Conservation (phyloP, 2,888 invertebrate genomes). For the Erynnis tages region DNA sequence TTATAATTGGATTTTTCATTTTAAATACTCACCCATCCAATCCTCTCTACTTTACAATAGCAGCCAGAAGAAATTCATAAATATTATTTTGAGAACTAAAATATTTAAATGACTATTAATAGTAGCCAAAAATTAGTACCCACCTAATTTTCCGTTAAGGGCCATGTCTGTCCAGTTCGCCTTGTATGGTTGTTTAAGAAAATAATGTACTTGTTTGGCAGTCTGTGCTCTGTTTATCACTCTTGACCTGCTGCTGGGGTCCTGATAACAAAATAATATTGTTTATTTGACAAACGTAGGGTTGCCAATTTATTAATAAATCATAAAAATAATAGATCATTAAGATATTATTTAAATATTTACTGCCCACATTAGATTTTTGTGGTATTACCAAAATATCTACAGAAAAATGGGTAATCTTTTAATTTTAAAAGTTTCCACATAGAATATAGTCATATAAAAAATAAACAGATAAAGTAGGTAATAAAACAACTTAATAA, state of each 20-base stretch:
- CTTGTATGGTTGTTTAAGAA: slow-evolving; percentile 24
- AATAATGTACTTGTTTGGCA: slow-evolving; percentile 24
- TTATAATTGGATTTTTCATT: no score
- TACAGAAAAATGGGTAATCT: no score
- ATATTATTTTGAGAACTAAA: background rate
- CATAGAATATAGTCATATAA: no score
- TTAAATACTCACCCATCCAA: no score
- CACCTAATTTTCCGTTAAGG: slow-evolving; percentile 73
- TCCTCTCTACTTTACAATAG: no score
- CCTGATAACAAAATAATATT: slow-evolving; percentile 65
- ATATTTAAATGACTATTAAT: background rate
- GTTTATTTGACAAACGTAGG: slow-evolving; percentile 49
- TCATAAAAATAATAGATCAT: no score
- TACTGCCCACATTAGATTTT: no score
- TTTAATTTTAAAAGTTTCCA: no score
- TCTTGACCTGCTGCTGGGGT: slow-evolving; percentile 70
- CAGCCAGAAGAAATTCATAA: background rate
- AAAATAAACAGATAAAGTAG: no score
- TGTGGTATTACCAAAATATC: no score
- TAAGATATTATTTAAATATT: no score
- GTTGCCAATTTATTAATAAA: slow-evolving; percentile 36
- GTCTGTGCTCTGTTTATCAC: slow-evolving; percentile 33
- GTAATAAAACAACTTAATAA: no score
- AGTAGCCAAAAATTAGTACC: slow-evolving; percentile 31
- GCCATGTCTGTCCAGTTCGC: slow-evolving; percentile 54